Evolutionary conservation across 2,888 invertebrate genomes (phyloP), one percentile per base, ranked within the genome.

Genomic region (Yponomeuta evonymella): DNA sequence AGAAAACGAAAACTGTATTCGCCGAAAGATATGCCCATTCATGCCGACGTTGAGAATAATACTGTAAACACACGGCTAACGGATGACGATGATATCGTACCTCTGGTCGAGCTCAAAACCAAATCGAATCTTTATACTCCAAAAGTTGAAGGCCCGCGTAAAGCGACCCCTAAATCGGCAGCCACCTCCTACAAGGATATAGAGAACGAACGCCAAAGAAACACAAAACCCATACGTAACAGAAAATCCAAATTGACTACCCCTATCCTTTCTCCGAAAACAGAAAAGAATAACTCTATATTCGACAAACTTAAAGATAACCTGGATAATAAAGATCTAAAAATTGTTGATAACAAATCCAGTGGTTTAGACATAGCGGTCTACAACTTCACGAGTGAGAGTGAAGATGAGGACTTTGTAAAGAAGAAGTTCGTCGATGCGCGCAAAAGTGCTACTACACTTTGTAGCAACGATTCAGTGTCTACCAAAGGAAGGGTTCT

Each of bases 1-100:
- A 81, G 79, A 73, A 89, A 85, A 76, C 84, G 90, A 23, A 90
- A 90, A 75, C 78, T 91, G 4, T 91, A 89, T 71, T 90, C 90
- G 1, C 86, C 88, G 0, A 88, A 88, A 79, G 79, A 84, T 68
- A 78, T 51, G 71, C 75, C 1, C 73, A 77, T 8, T 71, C 75
- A 43, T 43, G 0, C 43, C 43, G 43, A 43, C 66, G 74, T 78
- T 62, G 75, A 75, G 10, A 30, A 58, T 4, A 1, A 65, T 48
- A 15, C 11, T 9, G 9, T 63, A 23, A 6, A 33, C 8, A 70
- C 11, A 58, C 8, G n/a, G 15, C 11, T 29, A 65, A 48, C 65
- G 12, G 48, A 70, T 4, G 29, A 43, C 6, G 70, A 70, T 64
- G 70, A 70, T 9, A n/a, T n/a, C 15, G 36, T 69, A 62, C 64